phyloP scores from a whole-genome alignment of 1,140 invertebrate genomes.

The Papilio glaucus region DNA sequence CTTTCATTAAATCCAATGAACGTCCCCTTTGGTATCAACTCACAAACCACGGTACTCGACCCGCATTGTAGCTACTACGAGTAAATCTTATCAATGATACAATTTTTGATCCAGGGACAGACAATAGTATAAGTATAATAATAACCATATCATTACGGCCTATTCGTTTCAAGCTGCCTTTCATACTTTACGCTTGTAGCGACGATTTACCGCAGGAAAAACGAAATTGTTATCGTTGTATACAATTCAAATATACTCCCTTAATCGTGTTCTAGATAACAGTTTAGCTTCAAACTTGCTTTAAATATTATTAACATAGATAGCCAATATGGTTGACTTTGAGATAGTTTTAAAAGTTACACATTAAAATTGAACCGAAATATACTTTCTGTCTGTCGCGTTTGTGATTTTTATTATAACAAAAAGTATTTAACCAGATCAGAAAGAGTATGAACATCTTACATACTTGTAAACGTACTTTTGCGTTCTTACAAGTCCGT shows the following conservation, averaged over 20 bases:
- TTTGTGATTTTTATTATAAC: too few relatives aligned
- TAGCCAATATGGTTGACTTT: too few relatives aligned
- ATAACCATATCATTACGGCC: conserved; percentile 71
- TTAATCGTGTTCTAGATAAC: neutral
- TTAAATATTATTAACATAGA: neutral
- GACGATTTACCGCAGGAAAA: conserved; percentile 62
- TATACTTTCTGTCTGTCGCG: too few relatives aligned
- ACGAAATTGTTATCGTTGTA: conserved; percentile 63
- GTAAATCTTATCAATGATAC: conserved; percentile 36
- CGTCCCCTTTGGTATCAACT: neutral
- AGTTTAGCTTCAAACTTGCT: neutral
- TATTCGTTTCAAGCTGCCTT: conserved; percentile 63
- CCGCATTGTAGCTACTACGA: conserved; percentile 19
- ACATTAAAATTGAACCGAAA: too few relatives aligned
- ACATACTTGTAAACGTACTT: too few relatives aligned
- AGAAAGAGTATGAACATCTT: too few relatives aligned
- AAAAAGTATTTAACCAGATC: too few relatives aligned
- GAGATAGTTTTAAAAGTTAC: too few relatives aligned
- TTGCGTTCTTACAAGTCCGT: too few relatives aligned
- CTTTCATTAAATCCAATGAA: conserved; percentile 26
- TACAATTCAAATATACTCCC: conserved; percentile 45
- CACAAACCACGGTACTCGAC: neutral
- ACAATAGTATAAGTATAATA: conserved; percentile 63
- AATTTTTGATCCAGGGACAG: conserved; percentile 43
- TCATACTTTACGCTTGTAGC: conserved; percentile 63